These are phyloP conservation scores for Lethenteron camtschaticum DNA, from an alignment of 2,113 vertebrate species.

Conservation along the genomic window DNA sequence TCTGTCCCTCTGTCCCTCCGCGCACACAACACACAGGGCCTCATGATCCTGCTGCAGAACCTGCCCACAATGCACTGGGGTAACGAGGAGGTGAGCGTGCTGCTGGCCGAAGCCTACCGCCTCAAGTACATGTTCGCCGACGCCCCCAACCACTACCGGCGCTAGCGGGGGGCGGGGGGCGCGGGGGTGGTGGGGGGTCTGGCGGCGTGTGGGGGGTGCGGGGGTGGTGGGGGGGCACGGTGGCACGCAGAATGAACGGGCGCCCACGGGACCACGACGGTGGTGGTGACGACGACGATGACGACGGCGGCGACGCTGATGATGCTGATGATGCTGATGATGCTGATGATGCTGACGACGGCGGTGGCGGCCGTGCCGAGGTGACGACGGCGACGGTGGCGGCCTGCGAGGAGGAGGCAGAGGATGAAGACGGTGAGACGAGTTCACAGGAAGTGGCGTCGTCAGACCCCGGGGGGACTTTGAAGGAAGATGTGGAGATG, in stretches of 20 bases:
- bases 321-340: too few species aligned
- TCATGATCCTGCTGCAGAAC: conserved; percentile 90
- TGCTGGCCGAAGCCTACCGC: conserved; percentile 88
- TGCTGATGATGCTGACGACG: not conserved
- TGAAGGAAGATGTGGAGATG: not conserved
- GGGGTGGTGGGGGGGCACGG: not conserved
- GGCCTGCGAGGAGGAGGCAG: not conserved
- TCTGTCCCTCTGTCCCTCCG: too few species aligned
- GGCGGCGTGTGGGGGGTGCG: not conserved
- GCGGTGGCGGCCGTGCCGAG: not conserved
- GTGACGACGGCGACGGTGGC: not conserved
- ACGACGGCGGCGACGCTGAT: too few species aligned
- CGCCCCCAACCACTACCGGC: conserved; percentile 82
- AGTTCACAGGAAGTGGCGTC: too few species aligned
- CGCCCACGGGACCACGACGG: not conserved
- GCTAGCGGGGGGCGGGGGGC: conserved; percentile 30
- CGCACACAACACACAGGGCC: conserved; percentile 37
- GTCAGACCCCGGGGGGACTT: not conserved
- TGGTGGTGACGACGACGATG: not conserved
- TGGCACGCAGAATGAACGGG: not conserved
- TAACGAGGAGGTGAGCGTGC: conserved; percentile 83
- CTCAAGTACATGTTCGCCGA: conserved; percentile 98
- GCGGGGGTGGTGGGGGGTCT: not conserved
- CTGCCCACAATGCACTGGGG: conserved; percentile 98
- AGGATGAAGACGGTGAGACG: not conserved